Evolutionary conservation across 2,113 vertebrate species (phyloP).

Genomic region (Calyptomena viridis): DNA sequence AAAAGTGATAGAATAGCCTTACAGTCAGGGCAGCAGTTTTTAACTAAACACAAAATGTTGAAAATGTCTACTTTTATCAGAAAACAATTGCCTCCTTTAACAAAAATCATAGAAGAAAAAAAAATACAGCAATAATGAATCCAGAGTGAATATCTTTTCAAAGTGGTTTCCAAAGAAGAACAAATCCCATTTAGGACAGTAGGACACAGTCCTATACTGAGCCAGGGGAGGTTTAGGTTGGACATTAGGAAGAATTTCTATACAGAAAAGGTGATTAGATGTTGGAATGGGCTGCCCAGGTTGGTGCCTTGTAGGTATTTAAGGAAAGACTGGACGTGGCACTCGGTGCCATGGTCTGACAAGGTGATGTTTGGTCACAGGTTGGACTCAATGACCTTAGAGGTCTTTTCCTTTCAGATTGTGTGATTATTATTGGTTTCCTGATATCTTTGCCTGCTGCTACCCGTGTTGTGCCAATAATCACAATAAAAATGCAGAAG

Average conservation of each 20-base stretch:
- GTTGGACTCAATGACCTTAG: fast-evolving
- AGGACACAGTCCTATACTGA: neutral
- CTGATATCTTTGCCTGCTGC: neutral
- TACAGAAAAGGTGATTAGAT: neutral
- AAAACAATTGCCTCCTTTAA: neutral
- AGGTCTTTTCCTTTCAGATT: neutral
- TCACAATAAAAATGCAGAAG: neutral
- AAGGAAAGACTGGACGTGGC: fast-evolving
- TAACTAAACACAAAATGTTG: neutral
- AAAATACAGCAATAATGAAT: neutral
- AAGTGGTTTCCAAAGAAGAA: neutral
- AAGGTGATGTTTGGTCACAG: fast-evolving
- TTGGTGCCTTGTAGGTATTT: neutral
- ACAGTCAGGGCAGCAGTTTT: neutral
- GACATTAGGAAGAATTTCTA: neutral
- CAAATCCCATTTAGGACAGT: neutral
- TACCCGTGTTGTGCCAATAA: neutral
- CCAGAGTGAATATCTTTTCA: neutral
- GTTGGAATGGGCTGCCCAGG: neutral
- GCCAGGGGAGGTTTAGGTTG: neutral
- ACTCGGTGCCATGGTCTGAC: neutral
- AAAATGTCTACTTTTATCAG: neutral
- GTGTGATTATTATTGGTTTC: neutral
- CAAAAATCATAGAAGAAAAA: neutral
- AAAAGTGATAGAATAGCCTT: neutral